phyloP scores from a whole-genome alignment of 1,140 invertebrate genomes.

The Drosophila bocqueti region DNA sequence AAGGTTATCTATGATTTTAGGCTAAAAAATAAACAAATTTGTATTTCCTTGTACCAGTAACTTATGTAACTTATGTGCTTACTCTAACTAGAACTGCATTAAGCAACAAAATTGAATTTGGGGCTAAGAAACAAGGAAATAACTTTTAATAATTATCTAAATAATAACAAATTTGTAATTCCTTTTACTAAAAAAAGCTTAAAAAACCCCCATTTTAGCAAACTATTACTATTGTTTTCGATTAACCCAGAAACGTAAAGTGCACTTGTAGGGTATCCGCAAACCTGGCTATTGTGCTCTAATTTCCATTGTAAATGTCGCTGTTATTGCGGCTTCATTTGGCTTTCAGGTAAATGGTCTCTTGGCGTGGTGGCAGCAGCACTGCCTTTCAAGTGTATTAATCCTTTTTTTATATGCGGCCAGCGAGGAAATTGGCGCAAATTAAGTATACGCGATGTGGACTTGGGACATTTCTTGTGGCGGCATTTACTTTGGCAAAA shows the following conservation, averaged over 20 bases:
- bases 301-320: slow-evolving; percentile 25
- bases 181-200: background rate
- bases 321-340: slow-evolving; percentile 74
- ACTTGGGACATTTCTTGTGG: slow-evolving; percentile 39
- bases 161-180: too few species aligned
- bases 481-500: slow-evolving; percentile 76
- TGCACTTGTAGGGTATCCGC: slow-evolving; percentile 8
- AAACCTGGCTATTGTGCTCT: background rate
- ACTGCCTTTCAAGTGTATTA: slow-evolving; percentile 74
- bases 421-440: slow-evolving; percentile 37
- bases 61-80: too few species aligned
- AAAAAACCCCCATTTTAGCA: background rate
- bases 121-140: too few species aligned
- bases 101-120: too few species aligned
- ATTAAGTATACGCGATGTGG: slow-evolving; percentile 64
- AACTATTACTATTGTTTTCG: slow-evolving; percentile 9
- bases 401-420: slow-evolving; percentile 79
- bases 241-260: slow-evolving; percentile 4
- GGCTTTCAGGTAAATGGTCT: slow-evolving; percentile 78
- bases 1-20: too few species aligned
- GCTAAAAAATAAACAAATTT: too few species aligned
- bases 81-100: too few species aligned
- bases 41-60: too few species aligned
- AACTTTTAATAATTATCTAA: too few species aligned
- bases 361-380: slow-evolving; percentile 67